Evolutionary conservation across 1,140 invertebrate species (phyloP), one percentile per base, ranked within the genome.

Genomic region (Ridgeia piscesae): DNA sequence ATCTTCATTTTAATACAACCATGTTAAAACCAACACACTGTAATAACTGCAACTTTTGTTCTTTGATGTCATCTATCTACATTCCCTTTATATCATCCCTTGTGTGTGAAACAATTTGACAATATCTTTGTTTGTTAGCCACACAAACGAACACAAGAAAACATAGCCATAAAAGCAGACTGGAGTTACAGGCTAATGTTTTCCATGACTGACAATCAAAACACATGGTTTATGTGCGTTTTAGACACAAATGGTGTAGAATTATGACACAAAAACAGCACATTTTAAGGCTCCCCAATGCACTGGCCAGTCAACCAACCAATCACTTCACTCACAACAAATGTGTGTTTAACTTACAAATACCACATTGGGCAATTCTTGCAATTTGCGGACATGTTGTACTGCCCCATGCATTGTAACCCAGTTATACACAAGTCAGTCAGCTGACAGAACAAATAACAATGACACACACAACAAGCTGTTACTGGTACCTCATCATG

Each of bases 31-130:
- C 4, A 42, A n/a, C 4, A 42, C 4, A 42, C 4, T 42, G 4
- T 11, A 42, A 42, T 6, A 42, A 42, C 42, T 42, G 42, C 4
- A 42, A 6, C 42, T 6, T 11, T 42, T 42, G 4, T 42, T 11
- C 42, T 42, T 42, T 42, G 42, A 42, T 11, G 42, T 11, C 42
- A 42, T 11, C 42, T 42, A 42, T 42, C 11, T 42, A 6, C 42
- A 42, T 42, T 77, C 58, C 58, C 58, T 77, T 77, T 77, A 77
- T 77, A 77, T 77, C 58, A 77, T 77, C 58, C 58, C 58, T 77
- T 77, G 58, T 77, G 27, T 21, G 27, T 77, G 58, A 77, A 77
- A 77, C 58, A 77, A 21, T 77, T 77, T 77, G 17, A 77, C 0
- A 31, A 4, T 77, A 77, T 77, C n/a, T 77, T 77, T 14, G 58